These are phyloP conservation scores for Thamnophis elegans DNA, from an alignment of 2,797 vertebrate genomes.

Conservation along the genomic window DNA sequence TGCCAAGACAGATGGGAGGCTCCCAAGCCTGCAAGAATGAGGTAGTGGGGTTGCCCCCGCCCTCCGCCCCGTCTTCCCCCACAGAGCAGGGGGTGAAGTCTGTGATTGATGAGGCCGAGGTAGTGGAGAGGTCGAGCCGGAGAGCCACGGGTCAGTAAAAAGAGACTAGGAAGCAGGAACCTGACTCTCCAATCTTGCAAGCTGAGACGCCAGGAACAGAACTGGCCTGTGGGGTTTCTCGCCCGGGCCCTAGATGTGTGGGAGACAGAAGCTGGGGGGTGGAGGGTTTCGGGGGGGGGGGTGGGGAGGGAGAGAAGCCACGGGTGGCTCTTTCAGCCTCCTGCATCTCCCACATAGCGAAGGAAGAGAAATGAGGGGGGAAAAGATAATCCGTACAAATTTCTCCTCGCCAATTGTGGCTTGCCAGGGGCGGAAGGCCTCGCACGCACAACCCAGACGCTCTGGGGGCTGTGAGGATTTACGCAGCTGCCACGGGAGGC, in stretches of 20 bases:
- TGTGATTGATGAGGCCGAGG: slow-evolving; percentile 35
- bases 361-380: neutral
- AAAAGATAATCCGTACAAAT: too few species aligned
- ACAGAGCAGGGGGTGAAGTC: neutral
- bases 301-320: neutral
- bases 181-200: neutral
- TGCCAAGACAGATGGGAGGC: neutral
- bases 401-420: neutral
- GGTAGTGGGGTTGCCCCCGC: neutral
- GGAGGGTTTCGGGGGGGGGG: too few species aligned
- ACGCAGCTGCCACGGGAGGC: neutral
- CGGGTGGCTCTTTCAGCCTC: neutral
- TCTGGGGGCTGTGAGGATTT: neutral
- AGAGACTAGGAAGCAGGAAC: slow-evolving; percentile 15
- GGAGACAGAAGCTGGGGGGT: neutral
- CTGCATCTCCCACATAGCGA: too few species aligned
- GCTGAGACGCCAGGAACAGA: neutral
- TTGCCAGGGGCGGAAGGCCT: too few species aligned
- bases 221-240: neutral
- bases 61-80: neutral
- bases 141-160: slow-evolving; percentile 19
- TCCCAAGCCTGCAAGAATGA: neutral
- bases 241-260: neutral
- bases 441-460: neutral
- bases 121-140: slow-evolving; percentile 20